These are phyloP conservation scores for Plutella xylostella DNA, from an alignment of 2,888 invertebrate species.

Conservation along the genomic window DNA sequence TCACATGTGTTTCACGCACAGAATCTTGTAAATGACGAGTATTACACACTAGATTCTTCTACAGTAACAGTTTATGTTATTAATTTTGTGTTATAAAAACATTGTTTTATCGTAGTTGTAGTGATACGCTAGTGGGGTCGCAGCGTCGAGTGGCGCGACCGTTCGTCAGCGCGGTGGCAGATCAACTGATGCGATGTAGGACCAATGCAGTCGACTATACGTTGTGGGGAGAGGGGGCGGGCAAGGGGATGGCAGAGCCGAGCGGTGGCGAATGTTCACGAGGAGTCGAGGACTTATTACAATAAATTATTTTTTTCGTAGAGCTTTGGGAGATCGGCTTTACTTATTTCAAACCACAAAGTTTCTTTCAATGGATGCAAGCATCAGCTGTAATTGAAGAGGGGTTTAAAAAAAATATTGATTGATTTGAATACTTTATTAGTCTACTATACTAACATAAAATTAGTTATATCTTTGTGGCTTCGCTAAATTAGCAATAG, in stretches of 20 bases:
- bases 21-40: not conserved
- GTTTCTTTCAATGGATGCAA: conserved; percentile 48
- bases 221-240: conserved; percentile 38
- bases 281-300: conserved; percentile 60
- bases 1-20: conserved; percentile 23
- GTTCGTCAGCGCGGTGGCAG: conserved; percentile 57
- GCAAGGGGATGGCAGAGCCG: conserved; percentile 55
- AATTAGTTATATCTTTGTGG: no score
- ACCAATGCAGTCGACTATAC: conserved; percentile 60
- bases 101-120: conserved; percentile 43
- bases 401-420: no score
- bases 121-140: conserved; percentile 47
- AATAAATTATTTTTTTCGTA: conserved; percentile 64
- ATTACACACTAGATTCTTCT: not conserved
- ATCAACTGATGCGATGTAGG: conserved; percentile 56
- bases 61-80: conserved; percentile 17
- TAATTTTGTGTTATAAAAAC: not conserved
- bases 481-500: no score
- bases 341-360: conserved; percentile 43
- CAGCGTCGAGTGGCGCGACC: conserved; percentile 60
- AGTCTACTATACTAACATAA: no score
- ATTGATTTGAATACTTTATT: no score
- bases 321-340: conserved; percentile 55
- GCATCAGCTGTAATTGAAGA: conserved; percentile 37
- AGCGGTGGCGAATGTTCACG: conserved; percentile 65